Percentiles rank a stretch among this genome's conserved stretches.
These are phyloP conservation scores for Nephrocerus scutellatus DNA, from an alignment of 2,888 invertebrate species.

Conservation along the genomic window DNA sequence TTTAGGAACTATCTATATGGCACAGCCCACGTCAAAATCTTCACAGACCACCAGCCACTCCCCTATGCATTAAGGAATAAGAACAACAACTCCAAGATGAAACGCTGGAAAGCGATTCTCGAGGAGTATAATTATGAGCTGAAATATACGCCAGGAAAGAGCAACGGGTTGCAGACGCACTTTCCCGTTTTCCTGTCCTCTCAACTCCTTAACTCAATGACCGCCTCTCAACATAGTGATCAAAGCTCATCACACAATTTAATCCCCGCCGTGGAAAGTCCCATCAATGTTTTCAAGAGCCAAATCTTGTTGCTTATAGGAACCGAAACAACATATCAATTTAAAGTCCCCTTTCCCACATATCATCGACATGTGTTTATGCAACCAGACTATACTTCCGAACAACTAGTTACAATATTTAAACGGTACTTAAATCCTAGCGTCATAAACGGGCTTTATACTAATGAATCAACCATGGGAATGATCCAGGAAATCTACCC, in stretches of 20 bases:
- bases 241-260: too few species aligned
- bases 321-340: conserved; percentile 1
- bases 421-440: too few species aligned
- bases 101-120: background rate
- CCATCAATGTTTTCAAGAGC: too few species aligned
- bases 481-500: too few species aligned
- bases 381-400: too few species aligned
- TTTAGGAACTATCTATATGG: conserved; percentile 6
- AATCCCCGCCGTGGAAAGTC: too few species aligned
- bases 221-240: too few species aligned
- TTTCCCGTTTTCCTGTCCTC: conserved; percentile 2
- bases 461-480: conserved; percentile 1
- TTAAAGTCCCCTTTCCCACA: background rate
- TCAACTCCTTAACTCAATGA: conserved; percentile 4
- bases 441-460: too few species aligned
- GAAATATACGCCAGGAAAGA: conserved; percentile 1
- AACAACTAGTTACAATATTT: too few species aligned
- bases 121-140: background rate
- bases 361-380: too few species aligned
- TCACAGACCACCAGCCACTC: background rate
- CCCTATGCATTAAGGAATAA: background rate
- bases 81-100: background rate
- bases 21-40: background rate
- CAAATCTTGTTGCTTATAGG: too few species aligned
- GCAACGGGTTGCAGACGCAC: background rate